Conservation (phyloP, 2,888 invertebrate species). For the Campoletis raptor region DNA sequence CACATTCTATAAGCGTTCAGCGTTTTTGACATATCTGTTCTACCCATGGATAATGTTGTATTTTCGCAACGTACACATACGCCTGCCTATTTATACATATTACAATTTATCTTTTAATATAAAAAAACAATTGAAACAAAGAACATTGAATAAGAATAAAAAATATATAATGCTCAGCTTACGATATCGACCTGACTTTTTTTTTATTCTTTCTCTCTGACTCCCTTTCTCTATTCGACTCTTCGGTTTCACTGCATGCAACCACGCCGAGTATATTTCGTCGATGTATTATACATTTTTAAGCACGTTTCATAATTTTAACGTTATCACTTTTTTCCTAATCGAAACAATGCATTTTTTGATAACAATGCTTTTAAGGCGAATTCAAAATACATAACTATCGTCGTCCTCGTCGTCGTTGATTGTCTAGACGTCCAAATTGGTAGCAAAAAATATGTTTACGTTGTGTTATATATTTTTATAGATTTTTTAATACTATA, state of each 20-base stretch:
- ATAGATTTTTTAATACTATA: constrained; percentile 51
- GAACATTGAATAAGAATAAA: constrained; percentile 14
- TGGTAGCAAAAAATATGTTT: constrained; percentile 74
- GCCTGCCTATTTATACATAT: constrained; percentile 73
- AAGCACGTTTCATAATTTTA: constrained; percentile 47
- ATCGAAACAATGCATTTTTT: constrained; percentile 23
- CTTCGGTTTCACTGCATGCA: constrained; percentile 50
- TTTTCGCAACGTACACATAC: constrained; percentile 37
- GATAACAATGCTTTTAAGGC: constrained; percentile 41
- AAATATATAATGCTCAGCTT: constrained; percentile 71
- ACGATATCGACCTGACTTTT: constrained; percentile 67
- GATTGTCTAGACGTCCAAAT: constrained; percentile 19
- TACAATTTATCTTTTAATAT: not conserved
- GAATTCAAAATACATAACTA: constrained; percentile 55
- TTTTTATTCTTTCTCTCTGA: constrained; percentile 43
- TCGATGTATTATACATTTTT: constrained; percentile 40
- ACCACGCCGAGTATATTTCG: constrained; percentile 52
- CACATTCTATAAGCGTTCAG: constrained; percentile 96
- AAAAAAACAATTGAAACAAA: not conserved
- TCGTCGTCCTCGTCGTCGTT: constrained; percentile 28
- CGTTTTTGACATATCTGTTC: constrained; percentile 91
- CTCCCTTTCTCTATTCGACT: constrained; percentile 39
- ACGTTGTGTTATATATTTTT: constrained; percentile 55
- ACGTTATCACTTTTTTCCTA: constrained; percentile 46
- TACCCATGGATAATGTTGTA: constrained; percentile 82